Percentiles rank a stretch among this genome's conserved stretches.
Conservation (phyloP, 2,797 vertebrate genomes). For the Phyllotis vaccarum region DNA sequence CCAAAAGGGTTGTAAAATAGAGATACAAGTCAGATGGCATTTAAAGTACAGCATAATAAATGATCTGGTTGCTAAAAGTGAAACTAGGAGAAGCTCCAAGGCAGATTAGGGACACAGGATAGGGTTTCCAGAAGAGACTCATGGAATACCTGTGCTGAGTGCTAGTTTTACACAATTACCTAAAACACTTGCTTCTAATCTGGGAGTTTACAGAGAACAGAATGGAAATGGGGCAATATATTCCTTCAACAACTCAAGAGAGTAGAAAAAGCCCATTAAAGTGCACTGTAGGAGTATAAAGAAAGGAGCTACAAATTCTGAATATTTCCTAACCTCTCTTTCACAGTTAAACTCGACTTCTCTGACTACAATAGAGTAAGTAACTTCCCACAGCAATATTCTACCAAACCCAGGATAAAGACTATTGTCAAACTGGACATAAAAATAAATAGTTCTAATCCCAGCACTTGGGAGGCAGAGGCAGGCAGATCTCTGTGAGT, state of each 20-base stretch:
- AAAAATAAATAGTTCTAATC: neutral
- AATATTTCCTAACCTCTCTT: neutral
- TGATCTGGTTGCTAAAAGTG: neutral
- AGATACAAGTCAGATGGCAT: neutral
- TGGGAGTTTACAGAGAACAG: neutral
- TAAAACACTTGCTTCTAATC: neutral
- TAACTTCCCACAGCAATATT: neutral
- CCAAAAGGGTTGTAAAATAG: neutral
- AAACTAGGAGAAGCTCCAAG: too few species aligned
- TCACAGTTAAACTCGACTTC: neutral
- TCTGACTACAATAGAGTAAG: neutral
- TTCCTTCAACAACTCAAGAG: neutral
- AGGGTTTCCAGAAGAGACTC: conserved; percentile 39
- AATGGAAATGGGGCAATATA: neutral
- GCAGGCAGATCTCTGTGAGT: neutral
- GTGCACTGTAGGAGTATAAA: neutral
- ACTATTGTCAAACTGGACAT: neutral
- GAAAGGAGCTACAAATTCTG: neutral
- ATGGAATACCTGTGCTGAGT: neutral
- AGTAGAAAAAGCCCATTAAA: conserved; percentile 24
- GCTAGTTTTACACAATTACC: neutral
- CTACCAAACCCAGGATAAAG: neutral
- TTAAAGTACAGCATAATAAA: neutral
- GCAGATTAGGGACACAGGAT: neutral
- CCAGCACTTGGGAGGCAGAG: neutral